Percentiles rank a stretch among this genome's conserved stretches.
These are phyloP conservation scores for Propithecus deckenii DNA, from an alignment of 2,797 vertebrate species.

Conservation along the genomic window DNA sequence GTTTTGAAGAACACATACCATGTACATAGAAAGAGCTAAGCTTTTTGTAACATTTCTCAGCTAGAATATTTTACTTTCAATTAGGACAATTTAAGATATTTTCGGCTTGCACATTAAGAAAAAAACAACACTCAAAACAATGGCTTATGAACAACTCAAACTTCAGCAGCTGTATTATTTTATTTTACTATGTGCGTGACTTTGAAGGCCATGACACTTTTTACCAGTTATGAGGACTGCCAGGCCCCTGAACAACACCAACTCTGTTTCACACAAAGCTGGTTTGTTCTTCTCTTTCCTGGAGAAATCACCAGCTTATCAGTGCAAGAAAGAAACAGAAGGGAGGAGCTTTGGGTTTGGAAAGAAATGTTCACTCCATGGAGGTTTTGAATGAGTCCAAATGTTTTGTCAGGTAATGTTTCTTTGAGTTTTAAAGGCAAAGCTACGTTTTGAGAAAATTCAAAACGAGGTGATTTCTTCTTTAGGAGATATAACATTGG, in stretches of 20 bases:
- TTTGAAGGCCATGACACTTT: slow-evolving; percentile 37
- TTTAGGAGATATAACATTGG: not conserved
- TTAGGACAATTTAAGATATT: not conserved
- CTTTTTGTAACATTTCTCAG: not conserved
- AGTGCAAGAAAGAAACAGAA: not conserved
- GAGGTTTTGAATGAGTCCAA: slow-evolving; percentile 53
- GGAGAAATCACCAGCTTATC: slow-evolving; percentile 31
- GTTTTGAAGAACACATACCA: not conserved
- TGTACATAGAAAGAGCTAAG: not conserved
- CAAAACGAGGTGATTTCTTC: not conserved
- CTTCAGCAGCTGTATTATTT: rapidly evolving
- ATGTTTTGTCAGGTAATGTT: slow-evolving; percentile 54
- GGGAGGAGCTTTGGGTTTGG: not conserved
- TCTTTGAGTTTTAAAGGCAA: slow-evolving; percentile 50
- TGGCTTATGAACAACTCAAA: rapidly evolving
- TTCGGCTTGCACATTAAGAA: not conserved
- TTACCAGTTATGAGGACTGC: slow-evolving; percentile 48
- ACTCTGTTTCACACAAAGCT: slow-evolving; percentile 62
- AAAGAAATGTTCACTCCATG: slow-evolving; percentile 44
- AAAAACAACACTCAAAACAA: not conserved
- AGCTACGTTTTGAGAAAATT: slow-evolving; percentile 21
- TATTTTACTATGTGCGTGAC: not conserved
- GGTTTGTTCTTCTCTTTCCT: slow-evolving; percentile 68
- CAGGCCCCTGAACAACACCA: slow-evolving; percentile 42
- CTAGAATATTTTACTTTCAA: not conserved